phyloP scores from a whole-genome alignment of 2,113 vertebrate genomes.

The Neolamprologus sp. region DNA sequence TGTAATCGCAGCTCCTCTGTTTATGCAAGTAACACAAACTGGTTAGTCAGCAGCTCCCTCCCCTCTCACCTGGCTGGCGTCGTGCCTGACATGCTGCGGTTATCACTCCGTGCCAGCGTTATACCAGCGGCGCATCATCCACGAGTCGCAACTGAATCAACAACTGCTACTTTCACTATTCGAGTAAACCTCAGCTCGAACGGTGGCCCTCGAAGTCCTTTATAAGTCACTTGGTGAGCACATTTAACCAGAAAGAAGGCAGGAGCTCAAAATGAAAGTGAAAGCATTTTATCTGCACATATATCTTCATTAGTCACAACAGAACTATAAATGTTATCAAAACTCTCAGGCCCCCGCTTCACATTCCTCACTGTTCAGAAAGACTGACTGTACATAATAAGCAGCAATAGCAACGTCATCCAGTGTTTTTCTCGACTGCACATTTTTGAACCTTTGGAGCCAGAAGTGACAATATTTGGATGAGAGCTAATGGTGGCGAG shows the following conservation, averaged over 20 bases:
- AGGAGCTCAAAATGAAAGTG: neutral
- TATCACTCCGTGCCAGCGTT: neutral
- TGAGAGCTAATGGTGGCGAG: neutral
- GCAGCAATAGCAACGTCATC: neutral
- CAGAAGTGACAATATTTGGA: neutral
- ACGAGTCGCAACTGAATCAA: neutral
- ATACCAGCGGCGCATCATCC: neutral
- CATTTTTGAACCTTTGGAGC: neutral
- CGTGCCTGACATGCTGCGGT: neutral
- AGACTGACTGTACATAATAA: neutral
- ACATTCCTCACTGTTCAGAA: neutral
- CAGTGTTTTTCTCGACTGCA: neutral
- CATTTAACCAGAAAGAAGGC: neutral
- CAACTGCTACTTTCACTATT: neutral
- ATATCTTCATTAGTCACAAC: neutral
- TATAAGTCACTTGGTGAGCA: neutral
- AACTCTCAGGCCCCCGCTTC: neutral
- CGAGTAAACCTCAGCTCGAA: neutral
- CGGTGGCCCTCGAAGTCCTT: neutral
- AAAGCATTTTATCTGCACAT: neutral
- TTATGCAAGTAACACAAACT: neutral
- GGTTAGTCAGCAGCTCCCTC: neutral
- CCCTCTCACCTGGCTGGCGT: neutral
- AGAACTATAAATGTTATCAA: neutral
- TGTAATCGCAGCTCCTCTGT: neutral